Conservation (phyloP, 1,140 invertebrate genomes). For the Steinernema feltiae region DNA sequence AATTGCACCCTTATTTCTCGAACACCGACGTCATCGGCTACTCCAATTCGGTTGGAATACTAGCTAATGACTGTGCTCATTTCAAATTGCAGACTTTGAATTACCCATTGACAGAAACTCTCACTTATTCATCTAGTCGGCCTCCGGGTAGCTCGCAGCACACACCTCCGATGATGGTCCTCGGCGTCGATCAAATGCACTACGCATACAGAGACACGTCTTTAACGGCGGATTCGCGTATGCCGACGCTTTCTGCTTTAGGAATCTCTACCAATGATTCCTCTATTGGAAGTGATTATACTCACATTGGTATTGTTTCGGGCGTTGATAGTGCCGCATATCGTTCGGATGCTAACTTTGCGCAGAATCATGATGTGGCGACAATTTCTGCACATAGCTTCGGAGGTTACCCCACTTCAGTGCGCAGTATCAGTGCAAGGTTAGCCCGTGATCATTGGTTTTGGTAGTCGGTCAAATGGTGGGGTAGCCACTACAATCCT, state of each 20-base stretch:
- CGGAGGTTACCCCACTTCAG: not conserved
- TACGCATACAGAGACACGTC: not conserved
- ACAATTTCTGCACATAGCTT: too few species aligned
- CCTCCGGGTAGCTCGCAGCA: not conserved
- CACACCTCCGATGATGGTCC: not conserved
- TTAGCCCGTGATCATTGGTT: not conserved
- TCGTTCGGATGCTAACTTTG: too few species aligned
- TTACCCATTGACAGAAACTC: not conserved
- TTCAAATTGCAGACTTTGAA: not conserved
- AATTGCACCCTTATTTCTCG: not conserved
- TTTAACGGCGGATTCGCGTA: not conserved
- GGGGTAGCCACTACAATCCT: too few species aligned
- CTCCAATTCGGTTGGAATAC: not conserved
- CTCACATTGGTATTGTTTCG: not conserved
- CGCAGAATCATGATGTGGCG: too few species aligned
- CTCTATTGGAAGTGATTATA: not conserved
- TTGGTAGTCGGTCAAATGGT: not conserved
- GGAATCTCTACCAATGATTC: not conserved
- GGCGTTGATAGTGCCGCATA: not conserved
- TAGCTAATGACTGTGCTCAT: not conserved
- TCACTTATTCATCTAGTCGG: not conserved
- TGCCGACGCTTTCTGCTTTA: not conserved
- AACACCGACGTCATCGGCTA: not conserved
- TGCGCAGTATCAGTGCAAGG: constrained; percentile 2
- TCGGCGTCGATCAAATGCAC: not conserved